phyloP scores from a whole-genome alignment of 2,888 invertebrate species.

The Sarcophaga subvicina region DNA sequence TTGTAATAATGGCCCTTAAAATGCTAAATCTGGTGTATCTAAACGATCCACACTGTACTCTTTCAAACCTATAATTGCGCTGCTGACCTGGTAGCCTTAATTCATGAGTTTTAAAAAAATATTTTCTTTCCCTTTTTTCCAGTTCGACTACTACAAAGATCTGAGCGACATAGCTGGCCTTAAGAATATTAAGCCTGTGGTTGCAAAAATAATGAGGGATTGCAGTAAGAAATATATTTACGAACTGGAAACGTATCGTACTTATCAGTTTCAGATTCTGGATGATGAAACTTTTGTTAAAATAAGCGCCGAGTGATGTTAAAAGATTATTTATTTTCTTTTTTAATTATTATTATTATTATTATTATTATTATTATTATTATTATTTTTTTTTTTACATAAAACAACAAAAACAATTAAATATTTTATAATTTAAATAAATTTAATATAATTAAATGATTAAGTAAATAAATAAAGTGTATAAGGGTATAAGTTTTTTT shows the following conservation, averaged over 20 bases:
- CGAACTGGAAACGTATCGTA: conserved; percentile 84
- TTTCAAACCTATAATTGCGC: too few species aligned
- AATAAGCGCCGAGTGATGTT: conserved; percentile 31
- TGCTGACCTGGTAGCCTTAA: too few species aligned
- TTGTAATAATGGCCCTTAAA: background rate
- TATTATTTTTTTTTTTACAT: background rate
- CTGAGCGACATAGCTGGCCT: conserved; percentile 86
- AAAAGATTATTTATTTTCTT: background rate
- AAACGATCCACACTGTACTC: background rate
- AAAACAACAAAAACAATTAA: background rate
- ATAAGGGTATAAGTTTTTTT: conserved; percentile 9
- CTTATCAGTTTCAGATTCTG: conserved; percentile 85
- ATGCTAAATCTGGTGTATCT: background rate
- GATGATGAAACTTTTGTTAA: conserved; percentile 83
- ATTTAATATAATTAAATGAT: background rate
- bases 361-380: background rate
- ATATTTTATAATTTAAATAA: background rate
- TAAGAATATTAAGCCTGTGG: conserved; percentile 85
- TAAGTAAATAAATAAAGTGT: conserved; percentile 6
- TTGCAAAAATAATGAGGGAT: conserved; percentile 88
- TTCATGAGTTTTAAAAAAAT: background rate
- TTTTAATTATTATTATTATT: background rate
- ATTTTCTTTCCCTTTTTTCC: conserved; percentile 59
- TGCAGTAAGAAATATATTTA: conserved; percentile 85
- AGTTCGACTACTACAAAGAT: conserved; percentile 87